Conservation (phyloP, 2,113 vertebrate species). For the Mirza zaza region DNA sequence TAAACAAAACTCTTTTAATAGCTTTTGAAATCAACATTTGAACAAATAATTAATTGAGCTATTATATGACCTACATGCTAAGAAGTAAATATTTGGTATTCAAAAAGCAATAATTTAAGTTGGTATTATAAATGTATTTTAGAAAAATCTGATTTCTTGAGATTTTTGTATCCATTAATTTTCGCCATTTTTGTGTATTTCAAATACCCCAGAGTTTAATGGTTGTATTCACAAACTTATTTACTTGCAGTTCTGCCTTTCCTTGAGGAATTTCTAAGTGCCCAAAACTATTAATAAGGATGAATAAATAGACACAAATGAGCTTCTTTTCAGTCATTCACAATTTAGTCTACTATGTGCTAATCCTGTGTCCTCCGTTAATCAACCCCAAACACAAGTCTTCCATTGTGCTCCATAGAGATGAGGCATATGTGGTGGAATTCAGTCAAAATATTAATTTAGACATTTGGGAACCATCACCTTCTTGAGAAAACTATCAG, state of each 20-base stretch:
- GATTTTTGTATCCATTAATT: constrained; percentile 67
- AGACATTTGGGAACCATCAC: constrained; percentile 56
- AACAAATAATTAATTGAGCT: constrained; percentile 65
- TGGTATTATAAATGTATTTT: constrained; percentile 47
- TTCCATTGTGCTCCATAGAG: constrained; percentile 44
- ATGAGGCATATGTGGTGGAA: constrained; percentile 56
- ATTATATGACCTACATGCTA: constrained; percentile 41
- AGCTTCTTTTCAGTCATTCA: constrained; percentile 75
- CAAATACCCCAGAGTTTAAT: constrained; percentile 69
- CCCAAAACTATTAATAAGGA: constrained; percentile 77
- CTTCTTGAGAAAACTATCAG: constrained; percentile 62
- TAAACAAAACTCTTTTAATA: constrained; percentile 54
- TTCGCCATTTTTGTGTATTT: constrained; percentile 71
- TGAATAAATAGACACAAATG: constrained; percentile 79
- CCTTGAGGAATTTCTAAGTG: constrained; percentile 76
- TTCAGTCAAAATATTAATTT: constrained; percentile 66
- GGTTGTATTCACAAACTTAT: constrained; percentile 74
- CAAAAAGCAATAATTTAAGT: constrained; percentile 59
- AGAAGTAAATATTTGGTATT: constrained; percentile 67
- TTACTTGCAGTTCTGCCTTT: constrained; percentile 74
- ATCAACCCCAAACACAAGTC: constrained; percentile 56
- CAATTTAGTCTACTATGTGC: constrained; percentile 74
- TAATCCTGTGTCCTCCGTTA: constrained; percentile 64
- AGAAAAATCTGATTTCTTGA: constrained; percentile 69
- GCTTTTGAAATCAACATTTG: constrained; percentile 55